phyloP scores from a whole-genome alignment of 2,888 invertebrate genomes.

The Ichneumon xanthorius region DNA sequence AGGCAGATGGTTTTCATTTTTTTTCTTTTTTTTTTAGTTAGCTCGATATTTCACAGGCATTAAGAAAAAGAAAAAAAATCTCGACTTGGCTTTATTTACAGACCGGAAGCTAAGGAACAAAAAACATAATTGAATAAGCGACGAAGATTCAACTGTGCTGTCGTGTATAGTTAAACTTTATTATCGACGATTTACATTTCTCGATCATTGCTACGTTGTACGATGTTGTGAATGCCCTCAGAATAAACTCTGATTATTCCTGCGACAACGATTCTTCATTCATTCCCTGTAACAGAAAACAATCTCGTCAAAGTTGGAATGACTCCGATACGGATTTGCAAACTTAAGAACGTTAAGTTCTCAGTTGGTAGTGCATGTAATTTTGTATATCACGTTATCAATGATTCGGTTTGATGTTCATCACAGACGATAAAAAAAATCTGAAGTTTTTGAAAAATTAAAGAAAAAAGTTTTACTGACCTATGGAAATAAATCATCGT shows the following conservation, averaged over 20 bases:
- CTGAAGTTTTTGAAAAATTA: neutral
- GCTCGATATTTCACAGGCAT: constrained; percentile 44
- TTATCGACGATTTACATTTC: constrained; percentile 22
- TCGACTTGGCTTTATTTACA: constrained; percentile 12
- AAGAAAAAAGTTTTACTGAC: constrained; percentile 1
- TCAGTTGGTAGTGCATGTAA: constrained; percentile 67
- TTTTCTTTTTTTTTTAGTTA: constrained; percentile 10
- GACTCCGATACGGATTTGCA: neutral
- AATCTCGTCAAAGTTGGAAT: neutral
- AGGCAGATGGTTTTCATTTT: neutral
- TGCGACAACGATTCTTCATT: constrained; percentile 24
- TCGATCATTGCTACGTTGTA: constrained; percentile 22
- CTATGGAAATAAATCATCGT: neutral
- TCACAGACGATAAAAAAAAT: constrained; percentile 36
- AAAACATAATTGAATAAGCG: constrained; percentile 9
- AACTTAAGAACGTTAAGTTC: neutral
- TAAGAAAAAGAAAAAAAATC: constrained; percentile 18
- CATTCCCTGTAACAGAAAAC: constrained; percentile 34
- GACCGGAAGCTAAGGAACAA: constrained; percentile 20
- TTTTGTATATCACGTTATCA: constrained; percentile 63
- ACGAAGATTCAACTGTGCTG: constrained; percentile 16
- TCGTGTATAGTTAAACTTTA: constrained; percentile 41
- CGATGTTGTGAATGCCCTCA: constrained; percentile 28
- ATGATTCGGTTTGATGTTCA: constrained; percentile 64
- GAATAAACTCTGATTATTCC: constrained; percentile 13